Evolutionary conservation across 2,888 invertebrate species (phyloP).

Genomic region (Tipula helvola): DNA sequence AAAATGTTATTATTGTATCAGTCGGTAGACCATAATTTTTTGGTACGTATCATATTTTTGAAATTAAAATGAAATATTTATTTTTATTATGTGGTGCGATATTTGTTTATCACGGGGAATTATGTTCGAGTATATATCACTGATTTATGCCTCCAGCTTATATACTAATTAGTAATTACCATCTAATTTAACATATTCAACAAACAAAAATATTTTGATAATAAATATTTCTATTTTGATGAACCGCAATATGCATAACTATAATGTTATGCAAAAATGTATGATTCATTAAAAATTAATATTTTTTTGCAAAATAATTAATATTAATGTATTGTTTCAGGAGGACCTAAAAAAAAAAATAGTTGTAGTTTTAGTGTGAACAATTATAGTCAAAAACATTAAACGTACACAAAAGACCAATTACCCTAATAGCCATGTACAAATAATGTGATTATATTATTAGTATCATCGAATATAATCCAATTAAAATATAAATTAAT

Average conservation of each 20-base stretch:
- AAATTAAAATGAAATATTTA: no score
- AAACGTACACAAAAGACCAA: not conserved
- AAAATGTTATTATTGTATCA: no score
- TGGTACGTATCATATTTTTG: no score
- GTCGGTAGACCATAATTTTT: no score
- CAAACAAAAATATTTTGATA: not conserved
- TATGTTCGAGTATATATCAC: not conserved
- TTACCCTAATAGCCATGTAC: not conserved
- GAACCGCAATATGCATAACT: not conserved
- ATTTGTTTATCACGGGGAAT: no score
- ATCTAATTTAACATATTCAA: not conserved
- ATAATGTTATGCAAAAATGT: not conserved
- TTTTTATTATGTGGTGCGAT: no score
- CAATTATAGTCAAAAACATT: not conserved
- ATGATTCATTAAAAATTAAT: not conserved
- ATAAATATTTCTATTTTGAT: not conserved
- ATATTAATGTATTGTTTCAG: not conserved
- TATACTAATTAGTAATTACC: not conserved
- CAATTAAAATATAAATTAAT: not conserved
- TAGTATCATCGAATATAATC: not conserved
- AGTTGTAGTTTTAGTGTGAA: not conserved
- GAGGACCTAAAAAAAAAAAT: not conserved
- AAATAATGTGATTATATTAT: not conserved
- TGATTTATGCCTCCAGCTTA: not conserved
- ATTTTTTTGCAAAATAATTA: not conserved